phyloP scores from a whole-genome alignment of 2,797 vertebrate species.

The Chiropotes sagulatus region DNA sequence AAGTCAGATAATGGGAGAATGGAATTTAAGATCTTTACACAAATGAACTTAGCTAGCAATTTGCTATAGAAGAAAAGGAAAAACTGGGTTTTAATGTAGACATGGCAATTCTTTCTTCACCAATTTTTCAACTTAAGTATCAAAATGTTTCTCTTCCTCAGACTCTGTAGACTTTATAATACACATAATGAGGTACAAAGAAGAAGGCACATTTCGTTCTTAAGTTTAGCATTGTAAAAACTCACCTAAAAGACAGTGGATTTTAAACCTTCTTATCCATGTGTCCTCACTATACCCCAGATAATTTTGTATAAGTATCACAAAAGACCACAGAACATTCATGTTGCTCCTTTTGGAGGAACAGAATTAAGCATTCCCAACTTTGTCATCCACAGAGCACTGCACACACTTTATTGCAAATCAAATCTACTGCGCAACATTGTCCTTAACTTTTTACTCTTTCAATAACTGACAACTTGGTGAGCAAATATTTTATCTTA shows the following conservation, averaged over 20 bases:
- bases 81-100: conserved; percentile 54
- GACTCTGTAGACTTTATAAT: conserved; percentile 30
- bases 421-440: too few species aligned
- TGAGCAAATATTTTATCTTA: not conserved
- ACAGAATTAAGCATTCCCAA: not conserved
- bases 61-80: conserved; percentile 37
- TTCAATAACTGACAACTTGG: not conserved
- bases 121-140: conserved; percentile 26
- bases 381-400: not conserved
- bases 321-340: not conserved
- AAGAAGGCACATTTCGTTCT: conserved; percentile 7
- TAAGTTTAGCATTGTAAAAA: not conserved
- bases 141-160: conserved; percentile 42
- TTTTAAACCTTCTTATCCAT: not conserved
- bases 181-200: not conserved
- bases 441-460: not conserved
- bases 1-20: conserved; percentile 57
- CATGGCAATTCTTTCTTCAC: conserved; percentile 55
- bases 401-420: not conserved
- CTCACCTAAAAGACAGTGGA: not conserved
- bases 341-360: not conserved
- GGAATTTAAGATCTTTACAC: conserved; percentile 52
- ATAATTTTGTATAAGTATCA: not conserved
- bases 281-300: not conserved
- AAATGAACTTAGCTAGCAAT: conserved; percentile 59